Percentiles rank a stretch among this genome's conserved stretches.
These are phyloP conservation scores for Spea bombifrons DNA, from an alignment of 2,113 vertebrate species.

Conservation along the genomic window DNA sequence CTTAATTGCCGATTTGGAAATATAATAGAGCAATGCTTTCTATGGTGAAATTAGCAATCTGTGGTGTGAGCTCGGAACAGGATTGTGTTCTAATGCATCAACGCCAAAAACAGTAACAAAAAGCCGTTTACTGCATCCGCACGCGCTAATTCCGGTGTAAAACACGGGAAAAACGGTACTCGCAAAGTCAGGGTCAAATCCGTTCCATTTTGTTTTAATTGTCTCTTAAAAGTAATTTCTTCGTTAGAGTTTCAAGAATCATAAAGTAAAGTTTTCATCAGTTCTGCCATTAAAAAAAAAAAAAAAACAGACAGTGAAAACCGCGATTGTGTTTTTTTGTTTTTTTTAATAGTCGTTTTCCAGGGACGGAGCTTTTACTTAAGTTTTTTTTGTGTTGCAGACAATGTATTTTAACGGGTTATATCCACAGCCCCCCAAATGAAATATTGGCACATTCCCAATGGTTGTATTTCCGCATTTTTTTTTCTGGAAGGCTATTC, in stretches of 20 bases:
- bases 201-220: constrained; percentile 14
- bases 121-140: constrained; percentile 3
- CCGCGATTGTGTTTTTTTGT: neutral
- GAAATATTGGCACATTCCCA: too few species aligned
- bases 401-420: too few species aligned
- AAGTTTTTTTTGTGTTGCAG: too few species aligned
- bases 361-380: too few species aligned
- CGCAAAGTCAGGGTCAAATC: constrained; percentile 5
- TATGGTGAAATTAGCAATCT: constrained; percentile 39
- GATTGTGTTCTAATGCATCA: constrained; percentile 15
- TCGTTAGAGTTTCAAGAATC: neutral
- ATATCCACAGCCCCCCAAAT: too few species aligned
- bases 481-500: neutral
- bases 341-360: too few species aligned
- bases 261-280: neutral
- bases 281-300: neutral
- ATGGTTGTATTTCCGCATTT: neutral
- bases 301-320: neutral
- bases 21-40: constrained; percentile 42
- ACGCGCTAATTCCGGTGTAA: constrained; percentile 8
- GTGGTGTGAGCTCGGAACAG: constrained; percentile 1
- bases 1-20: constrained; percentile 39
- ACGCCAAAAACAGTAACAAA: constrained; percentile 2
- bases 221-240: constrained; percentile 3
- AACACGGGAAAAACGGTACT: neutral